Evolutionary conservation across 2,888 invertebrate genomes (phyloP).

Genomic region (Cephus pygmeus): DNA sequence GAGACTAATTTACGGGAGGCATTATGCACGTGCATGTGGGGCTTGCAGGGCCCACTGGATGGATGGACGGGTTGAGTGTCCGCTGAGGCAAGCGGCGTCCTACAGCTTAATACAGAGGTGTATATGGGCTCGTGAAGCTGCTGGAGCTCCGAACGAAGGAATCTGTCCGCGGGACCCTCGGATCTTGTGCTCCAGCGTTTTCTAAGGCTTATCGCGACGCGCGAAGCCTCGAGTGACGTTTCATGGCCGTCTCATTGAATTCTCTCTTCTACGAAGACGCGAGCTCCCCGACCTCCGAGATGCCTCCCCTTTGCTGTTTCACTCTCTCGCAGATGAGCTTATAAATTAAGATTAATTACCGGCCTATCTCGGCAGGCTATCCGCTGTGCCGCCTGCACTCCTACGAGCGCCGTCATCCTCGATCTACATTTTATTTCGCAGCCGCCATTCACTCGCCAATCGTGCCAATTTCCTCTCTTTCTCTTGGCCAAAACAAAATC

Average conservation of each 20-base stretch:
- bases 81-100: too few relatives aligned
- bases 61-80: too few relatives aligned
- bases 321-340: constrained; percentile 19
- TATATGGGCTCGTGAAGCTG: neutral
- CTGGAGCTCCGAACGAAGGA: neutral
- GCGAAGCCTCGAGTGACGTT: neutral
- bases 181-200: neutral
- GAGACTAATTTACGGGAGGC: too few relatives aligned
- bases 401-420: too few relatives aligned
- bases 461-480: too few relatives aligned
- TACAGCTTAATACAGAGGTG: neutral
- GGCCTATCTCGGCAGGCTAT: constrained; percentile 23
- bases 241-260: constrained; percentile 16
- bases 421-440: too few relatives aligned
- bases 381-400: neutral
- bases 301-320: neutral
- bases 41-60: too few relatives aligned
- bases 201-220: neutral
- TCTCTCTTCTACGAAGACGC: constrained; percentile 16
- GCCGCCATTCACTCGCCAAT: too few relatives aligned
- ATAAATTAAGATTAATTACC: constrained; percentile 37
- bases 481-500: too few relatives aligned
- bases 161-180: neutral
- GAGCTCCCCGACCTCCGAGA: constrained; percentile 1
- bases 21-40: too few relatives aligned